Evolutionary conservation across 2,113 vertebrate species (phyloP), one percentile per base, ranked within the genome.

Genomic region (Dryoscopus gambensis): DNA sequence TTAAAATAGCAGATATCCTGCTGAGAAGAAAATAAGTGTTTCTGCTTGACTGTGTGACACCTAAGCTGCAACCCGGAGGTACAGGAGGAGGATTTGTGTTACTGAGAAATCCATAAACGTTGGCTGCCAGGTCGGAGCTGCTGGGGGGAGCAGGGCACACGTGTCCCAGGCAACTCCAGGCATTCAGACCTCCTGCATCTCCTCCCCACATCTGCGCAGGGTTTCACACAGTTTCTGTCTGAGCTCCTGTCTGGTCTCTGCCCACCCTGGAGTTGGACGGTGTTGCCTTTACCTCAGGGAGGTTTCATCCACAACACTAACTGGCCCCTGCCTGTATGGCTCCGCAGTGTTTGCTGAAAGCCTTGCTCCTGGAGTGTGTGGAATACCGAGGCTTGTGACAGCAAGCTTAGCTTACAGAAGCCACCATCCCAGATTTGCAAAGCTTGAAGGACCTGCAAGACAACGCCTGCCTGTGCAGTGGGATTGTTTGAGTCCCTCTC

Each of bases 11-110:
- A 69, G 64, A 57, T 83, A 53, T 4, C 95, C 95, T 81, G 82
- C 94, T 90, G 97, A 80, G 93, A 86, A 80, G 88, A 89, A 97
- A 97, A 95, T 83, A 94, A 90, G 39, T 76, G 56, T 95, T 94
- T 94, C 67, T 83, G 2, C 52, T 95, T 39, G 30, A 55, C 89
- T 95, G 80, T 95, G 60, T 87, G 70, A 92, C 84, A 92, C 93
- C 84, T 83, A 57, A 85, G 57, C 79, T 77, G 84, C 64, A 64
- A 33, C 25, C 68, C 60, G 3, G 84, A 95, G 75, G 71, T 90
- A 27, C 14, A 40, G 89, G 59, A 85, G 78, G 50, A 84, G 52
- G 67, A 86, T 90, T 76, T 80, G 53, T 76, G 50, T 89, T 89
- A 46, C 69, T 6, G 7, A 89, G 77, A 91, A 92, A 85, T 68